Percentiles rank a stretch among this genome's conserved stretches.
These are phyloP conservation scores for Strigamia maritima DNA, from an alignment of 2,888 invertebrate species.

Conservation along the genomic window DNA sequence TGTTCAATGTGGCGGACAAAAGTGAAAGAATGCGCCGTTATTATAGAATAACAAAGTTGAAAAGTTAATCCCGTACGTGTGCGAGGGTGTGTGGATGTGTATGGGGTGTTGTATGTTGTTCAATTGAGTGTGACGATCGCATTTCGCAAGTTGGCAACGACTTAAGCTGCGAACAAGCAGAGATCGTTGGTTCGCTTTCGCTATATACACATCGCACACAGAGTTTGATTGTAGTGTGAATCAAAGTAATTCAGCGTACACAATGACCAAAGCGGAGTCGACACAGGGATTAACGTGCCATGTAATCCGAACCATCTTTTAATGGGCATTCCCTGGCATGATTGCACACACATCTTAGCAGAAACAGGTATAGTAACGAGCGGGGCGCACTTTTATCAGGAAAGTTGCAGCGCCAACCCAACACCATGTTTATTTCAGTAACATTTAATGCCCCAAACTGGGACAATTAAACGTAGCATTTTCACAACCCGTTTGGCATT, in stretches of 20 bases:
- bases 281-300: slow-evolving; percentile 15
- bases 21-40: slow-evolving; percentile 8
- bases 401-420: slow-evolving; percentile 18
- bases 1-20: background rate
- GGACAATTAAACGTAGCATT: slow-evolving; percentile 39
- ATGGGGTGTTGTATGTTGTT: background rate
- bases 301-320: slow-evolving; percentile 27
- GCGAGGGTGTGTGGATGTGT: no score
- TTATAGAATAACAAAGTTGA: slow-evolving; percentile 12
- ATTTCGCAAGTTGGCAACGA: slow-evolving; percentile 1
- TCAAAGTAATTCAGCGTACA: slow-evolving; percentile 11
- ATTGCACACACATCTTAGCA: slow-evolving; percentile 17
- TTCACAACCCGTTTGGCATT: slow-evolving; percentile 40
- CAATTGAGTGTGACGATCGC: background rate
- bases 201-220: no score
- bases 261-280: slow-evolving; percentile 8
- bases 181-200: no score
- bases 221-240: background rate
- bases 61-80: background rate
- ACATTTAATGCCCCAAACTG: slow-evolving; percentile 38
- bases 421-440: slow-evolving; percentile 38
- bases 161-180: background rate
- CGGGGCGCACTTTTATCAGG: slow-evolving; percentile 1
- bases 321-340: background rate
- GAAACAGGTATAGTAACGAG: background rate